phyloP scores from a whole-genome alignment of 2,797 vertebrate species.

The Phoeniculus purpureus region DNA sequence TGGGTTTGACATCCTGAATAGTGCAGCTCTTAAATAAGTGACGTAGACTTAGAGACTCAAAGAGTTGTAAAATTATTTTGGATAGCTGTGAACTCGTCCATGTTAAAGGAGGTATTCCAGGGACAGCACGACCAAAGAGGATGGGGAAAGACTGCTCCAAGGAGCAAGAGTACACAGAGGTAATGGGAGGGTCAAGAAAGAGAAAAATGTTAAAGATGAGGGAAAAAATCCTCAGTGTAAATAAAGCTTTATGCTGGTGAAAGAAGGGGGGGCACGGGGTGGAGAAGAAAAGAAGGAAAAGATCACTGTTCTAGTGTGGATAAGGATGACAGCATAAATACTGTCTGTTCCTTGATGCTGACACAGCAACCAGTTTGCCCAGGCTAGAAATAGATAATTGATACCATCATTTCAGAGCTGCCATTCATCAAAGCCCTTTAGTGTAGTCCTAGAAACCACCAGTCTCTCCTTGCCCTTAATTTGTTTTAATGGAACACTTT shows the following conservation, averaged over 20 bases:
- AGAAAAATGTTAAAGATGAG: not conserved
- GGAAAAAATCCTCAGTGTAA: not conserved
- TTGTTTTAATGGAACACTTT: conserved; percentile 36
- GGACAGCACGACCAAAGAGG: not conserved
- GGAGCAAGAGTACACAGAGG: not conserved
- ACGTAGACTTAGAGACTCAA: not conserved
- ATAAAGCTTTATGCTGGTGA: not conserved
- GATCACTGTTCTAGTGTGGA: not conserved
- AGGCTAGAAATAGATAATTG: conserved; percentile 20
- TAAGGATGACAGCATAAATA: conserved; percentile 22
- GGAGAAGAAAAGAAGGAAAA: not conserved
- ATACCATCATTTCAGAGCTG: not conserved
- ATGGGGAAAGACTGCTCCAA: not conserved
- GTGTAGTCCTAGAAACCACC: conserved; percentile 5
- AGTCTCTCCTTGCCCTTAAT: not conserved
- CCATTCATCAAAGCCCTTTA: not conserved
- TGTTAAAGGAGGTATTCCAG: not conserved
- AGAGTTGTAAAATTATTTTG: not conserved
- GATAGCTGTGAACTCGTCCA: not conserved
- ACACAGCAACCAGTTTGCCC: conserved; percentile 14
- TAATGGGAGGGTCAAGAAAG: not conserved
- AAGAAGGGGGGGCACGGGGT: not conserved
- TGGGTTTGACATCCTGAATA: not conserved
- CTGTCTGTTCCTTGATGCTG: conserved; percentile 2
- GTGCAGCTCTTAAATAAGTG: not conserved